Percentiles rank a stretch among this genome's conserved stretches.
Conservation (phyloP, 2,888 invertebrate genomes). For the Thymelicus acteon region DNA sequence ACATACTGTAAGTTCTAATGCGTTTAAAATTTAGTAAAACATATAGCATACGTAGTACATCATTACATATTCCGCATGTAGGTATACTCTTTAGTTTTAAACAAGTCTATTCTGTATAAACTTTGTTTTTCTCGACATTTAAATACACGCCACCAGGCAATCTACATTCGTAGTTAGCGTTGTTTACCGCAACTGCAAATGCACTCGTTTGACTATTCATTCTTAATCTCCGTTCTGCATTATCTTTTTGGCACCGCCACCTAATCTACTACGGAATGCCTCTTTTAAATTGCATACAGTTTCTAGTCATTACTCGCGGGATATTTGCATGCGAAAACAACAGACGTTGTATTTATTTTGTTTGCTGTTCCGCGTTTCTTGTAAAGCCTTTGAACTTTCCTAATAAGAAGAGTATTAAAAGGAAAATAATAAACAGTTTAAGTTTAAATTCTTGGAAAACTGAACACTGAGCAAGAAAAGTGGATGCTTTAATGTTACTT, state of each 20-base stretch:
- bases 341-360: constrained; percentile 49
- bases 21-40: no score
- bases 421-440: constrained; percentile 24
- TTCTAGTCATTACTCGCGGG: constrained; percentile 69
- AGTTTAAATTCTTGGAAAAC: constrained; percentile 23
- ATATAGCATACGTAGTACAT: no score
- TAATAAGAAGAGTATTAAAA: constrained; percentile 30
- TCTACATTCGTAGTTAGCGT: constrained; percentile 52
- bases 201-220: constrained; percentile 72
- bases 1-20: no score
- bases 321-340: constrained; percentile 70
- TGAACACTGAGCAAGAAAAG: constrained; percentile 8
- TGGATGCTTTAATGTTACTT: neutral
- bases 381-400: constrained; percentile 37
- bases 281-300: constrained; percentile 75
- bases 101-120: constrained; percentile 37
- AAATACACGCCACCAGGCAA: constrained; percentile 60
- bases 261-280: constrained; percentile 57
- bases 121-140: constrained; percentile 18
- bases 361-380: constrained; percentile 41
- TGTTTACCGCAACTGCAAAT: constrained; percentile 59
- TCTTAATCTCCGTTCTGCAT: constrained; percentile 64
- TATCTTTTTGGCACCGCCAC: constrained; percentile 75
- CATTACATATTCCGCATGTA: no score
- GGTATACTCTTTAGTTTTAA: neutral